phyloP scores from a whole-genome alignment of 2,888 invertebrate genomes.

The Quadroppia sp. region DNA sequence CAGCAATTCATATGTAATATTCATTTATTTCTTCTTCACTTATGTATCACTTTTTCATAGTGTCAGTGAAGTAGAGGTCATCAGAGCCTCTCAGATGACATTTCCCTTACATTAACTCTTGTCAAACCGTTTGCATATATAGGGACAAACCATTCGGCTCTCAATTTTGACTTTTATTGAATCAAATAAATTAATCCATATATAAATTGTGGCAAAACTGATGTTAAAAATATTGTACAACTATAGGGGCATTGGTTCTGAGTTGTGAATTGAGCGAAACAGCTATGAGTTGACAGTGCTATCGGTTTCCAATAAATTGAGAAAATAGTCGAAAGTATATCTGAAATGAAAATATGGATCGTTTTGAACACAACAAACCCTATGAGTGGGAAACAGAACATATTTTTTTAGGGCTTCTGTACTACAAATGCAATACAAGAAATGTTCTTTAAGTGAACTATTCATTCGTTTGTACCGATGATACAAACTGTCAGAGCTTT shows the following conservation, averaged over 20 bases:
- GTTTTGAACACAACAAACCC: conserved; percentile 14
- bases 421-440: not conserved
- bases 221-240: not conserved
- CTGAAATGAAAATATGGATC: conserved; percentile 9
- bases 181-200: conserved; percentile 22
- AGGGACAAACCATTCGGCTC: not conserved
- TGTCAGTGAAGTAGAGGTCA: not conserved
- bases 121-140: conserved; percentile 16
- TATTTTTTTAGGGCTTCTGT: conserved; percentile 31
- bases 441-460: conserved; percentile 19
- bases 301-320: conserved; percentile 37
- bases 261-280: not conserved
- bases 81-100: conserved; percentile 34
- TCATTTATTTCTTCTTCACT: not conserved
- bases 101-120: conserved; percentile 31
- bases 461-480: conserved; percentile 13
- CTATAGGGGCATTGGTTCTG: not conserved
- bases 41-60: conserved; percentile 17
- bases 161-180: not conserved
- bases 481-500: conserved; percentile 24
- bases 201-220: conserved; percentile 21
- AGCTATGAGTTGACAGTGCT: not conserved
- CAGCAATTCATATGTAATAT: not conserved
- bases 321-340: not conserved
- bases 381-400: conserved; percentile 32